Conservation (phyloP, 2,888 invertebrate genomes). For the Lasioglossum marginatum region DNA sequence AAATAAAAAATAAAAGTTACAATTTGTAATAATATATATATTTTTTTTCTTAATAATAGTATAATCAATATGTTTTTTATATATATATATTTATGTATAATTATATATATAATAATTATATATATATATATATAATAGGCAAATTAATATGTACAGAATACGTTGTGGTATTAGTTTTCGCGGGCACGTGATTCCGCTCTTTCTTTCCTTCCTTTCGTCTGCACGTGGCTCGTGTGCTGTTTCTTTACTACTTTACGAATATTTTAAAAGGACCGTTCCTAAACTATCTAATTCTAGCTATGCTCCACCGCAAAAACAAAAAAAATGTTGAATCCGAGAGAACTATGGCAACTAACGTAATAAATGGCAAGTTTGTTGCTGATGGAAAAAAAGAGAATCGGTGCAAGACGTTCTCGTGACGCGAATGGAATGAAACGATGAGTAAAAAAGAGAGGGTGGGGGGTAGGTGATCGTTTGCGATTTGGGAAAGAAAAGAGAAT, state of each 20-base stretch:
- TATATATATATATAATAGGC: conserved; percentile 76
- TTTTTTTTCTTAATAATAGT: conserved; percentile 79
- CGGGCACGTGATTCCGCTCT: conserved; percentile 59
- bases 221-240: conserved; percentile 11
- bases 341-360: conserved; percentile 82
- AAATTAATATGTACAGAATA: conserved; percentile 83
- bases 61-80: conserved; percentile 79
- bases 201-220: conserved; percentile 19
- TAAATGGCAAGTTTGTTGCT: conserved; percentile 81
- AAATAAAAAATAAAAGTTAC: conserved; percentile 74
- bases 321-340: conserved; percentile 53
- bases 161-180: conserved; percentile 80
- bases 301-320: conserved; percentile 70
- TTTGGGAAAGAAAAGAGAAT: conserved; percentile 25
- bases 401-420: conserved; percentile 41
- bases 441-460: conserved; percentile 7
- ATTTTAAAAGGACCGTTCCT: conserved; percentile 11
- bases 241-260: conserved; percentile 3
- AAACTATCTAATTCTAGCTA: conserved; percentile 49
- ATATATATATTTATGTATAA: conserved; percentile 61
- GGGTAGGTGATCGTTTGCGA: background rate
- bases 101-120: conserved; percentile 72
- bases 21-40: conserved; percentile 82
- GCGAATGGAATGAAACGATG: conserved; percentile 66
- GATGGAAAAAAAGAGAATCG: conserved; percentile 32